A percentile compares a stretch with the other conserved stretches of the same genome.
These are phyloP conservation scores for Megaustenia siamemsis DNA, from an alignment of 2,888 invertebrate species.

Conservation along the genomic window DNA sequence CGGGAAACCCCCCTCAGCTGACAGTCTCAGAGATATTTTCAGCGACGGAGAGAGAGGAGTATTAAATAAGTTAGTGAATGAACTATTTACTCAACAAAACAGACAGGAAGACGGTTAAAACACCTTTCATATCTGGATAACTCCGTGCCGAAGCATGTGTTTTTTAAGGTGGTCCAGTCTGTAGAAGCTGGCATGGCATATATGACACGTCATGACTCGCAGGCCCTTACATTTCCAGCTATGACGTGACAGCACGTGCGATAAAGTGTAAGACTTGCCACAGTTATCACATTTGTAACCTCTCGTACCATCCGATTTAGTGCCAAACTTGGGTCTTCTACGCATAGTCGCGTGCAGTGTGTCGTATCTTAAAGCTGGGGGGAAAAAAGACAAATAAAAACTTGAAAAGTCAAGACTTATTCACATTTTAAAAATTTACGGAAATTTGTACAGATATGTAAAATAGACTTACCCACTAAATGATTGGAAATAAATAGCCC, in stretches of 20 bases:
- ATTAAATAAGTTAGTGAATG: background rate
- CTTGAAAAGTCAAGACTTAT: background rate
- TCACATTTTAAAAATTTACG: too few relatives aligned
- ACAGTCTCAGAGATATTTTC: too few relatives aligned
- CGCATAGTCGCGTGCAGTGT: background rate
- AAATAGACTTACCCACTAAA: too few relatives aligned
- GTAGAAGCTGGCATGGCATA: slow-evolving; percentile 49
- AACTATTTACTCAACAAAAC: background rate
- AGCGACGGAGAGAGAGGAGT: too few relatives aligned
- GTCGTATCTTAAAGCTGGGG: background rate
- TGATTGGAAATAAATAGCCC: too few relatives aligned
- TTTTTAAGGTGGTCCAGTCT: slow-evolving; percentile 49
- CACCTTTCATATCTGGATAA: background rate
- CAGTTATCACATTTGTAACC: slow-evolving; percentile 43
- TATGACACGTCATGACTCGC: slow-evolving; percentile 41
- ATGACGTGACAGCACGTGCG: slow-evolving; percentile 53
- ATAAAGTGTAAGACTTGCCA: slow-evolving; percentile 40
- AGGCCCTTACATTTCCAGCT: slow-evolving; percentile 56
- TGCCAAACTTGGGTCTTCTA: background rate
- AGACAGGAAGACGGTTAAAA: background rate
- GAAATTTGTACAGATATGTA: too few relatives aligned
- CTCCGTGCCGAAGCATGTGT: slow-evolving; percentile 47
- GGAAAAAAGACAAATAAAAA: background rate
- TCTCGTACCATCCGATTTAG: background rate
- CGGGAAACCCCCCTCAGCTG: too few relatives aligned